Conservation (phyloP, 2,888 invertebrate species). For the Eledona agricola region DNA sequence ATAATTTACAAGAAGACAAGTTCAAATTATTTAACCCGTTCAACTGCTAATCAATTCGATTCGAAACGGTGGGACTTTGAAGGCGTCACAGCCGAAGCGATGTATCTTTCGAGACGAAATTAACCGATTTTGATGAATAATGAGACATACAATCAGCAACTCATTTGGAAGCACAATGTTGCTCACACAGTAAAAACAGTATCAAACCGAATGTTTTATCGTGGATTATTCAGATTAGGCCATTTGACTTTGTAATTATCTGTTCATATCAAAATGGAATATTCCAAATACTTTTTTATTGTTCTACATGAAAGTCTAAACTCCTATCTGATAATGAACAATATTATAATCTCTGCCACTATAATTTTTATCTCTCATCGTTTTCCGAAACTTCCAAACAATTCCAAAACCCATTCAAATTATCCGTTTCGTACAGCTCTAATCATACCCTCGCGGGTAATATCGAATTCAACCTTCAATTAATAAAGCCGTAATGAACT, state of each 20-base stretch:
- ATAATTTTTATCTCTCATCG: slow-evolving; percentile 13
- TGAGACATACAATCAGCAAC: slow-evolving; percentile 32
- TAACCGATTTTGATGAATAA: slow-evolving; percentile 35
- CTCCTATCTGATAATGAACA: slow-evolving; percentile 3
- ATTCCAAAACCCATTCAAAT: no score
- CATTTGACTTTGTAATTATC: slow-evolving; percentile 36
- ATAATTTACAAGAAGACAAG: slow-evolving; percentile 42
- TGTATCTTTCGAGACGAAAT: slow-evolving; percentile 30
- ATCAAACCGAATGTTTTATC: slow-evolving; percentile 13
- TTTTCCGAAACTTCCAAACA: no score
- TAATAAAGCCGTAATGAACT: slow-evolving; percentile 42
- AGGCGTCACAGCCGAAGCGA: slow-evolving; percentile 32
- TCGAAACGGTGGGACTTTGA: slow-evolving; percentile 38
- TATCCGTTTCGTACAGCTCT: slow-evolving; percentile 10
- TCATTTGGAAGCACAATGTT: slow-evolving; percentile 28
- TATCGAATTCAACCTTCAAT: slow-evolving; percentile 39
- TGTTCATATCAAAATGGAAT: slow-evolving; percentile 29
- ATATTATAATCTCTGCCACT: slow-evolving; percentile 3
- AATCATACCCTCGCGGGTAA: slow-evolving; percentile 13
- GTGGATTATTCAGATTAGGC: slow-evolving; percentile 31
- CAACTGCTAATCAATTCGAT: slow-evolving; percentile 42
- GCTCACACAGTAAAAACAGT: slow-evolving; percentile 7
- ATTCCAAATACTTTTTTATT: slow-evolving; percentile 24
- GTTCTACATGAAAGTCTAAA: slow-evolving; percentile 14
- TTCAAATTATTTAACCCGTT: slow-evolving; percentile 48